Evolutionary conservation across 2,797 vertebrate genomes (phyloP).

Genomic region (Danio albolineatus): DNA sequence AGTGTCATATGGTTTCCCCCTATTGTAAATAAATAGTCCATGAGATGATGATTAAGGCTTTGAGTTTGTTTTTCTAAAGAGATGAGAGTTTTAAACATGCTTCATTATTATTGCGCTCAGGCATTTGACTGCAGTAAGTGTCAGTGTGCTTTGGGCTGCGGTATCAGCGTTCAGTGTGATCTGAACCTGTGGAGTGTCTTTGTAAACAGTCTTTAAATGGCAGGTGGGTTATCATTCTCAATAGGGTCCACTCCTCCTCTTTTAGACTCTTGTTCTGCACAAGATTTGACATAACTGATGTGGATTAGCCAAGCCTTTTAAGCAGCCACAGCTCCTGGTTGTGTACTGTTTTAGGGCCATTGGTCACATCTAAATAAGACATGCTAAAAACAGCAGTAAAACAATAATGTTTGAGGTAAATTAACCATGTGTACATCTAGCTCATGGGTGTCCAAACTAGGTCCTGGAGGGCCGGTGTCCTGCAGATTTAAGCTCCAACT

Average conservation of each 20-base stretch:
- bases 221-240: constrained; percentile 33
- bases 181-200: constrained; percentile 8
- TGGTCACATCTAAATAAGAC: background rate
- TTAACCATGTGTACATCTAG: too few species aligned
- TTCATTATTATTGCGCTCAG: background rate
- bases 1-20: constrained; percentile 5
- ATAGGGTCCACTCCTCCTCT: background rate
- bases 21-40: constrained; percentile 1
- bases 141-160: background rate
- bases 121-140: background rate
- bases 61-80: background rate
- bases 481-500: too few species aligned
- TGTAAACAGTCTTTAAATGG: constrained; percentile 22
- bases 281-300: background rate
- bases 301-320: constrained; percentile 10
- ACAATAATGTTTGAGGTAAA: too few species aligned
- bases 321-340: background rate
- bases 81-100: background rate
- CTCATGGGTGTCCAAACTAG: too few species aligned
- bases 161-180: background rate
- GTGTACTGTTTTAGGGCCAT: background rate
- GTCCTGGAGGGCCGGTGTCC: too few species aligned
- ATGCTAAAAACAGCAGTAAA: too few species aligned
- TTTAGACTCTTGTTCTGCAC: background rate
- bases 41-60: background rate